Base-by-base conservation (phyloP, 2,113 vertebrate species). In the Sylvilagus bachmani region DNA sequence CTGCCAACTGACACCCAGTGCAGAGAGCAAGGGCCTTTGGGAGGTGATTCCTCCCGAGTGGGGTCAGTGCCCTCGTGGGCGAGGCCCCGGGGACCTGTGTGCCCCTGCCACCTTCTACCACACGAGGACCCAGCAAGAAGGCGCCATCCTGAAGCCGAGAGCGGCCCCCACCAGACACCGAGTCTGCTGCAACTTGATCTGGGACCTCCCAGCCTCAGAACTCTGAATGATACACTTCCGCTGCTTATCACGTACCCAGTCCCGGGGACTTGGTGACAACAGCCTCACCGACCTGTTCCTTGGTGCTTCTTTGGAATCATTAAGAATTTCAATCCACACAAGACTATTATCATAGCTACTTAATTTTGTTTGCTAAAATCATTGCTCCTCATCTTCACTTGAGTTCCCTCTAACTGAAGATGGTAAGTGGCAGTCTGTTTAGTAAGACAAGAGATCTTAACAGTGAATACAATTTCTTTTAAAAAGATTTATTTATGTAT, bases 321-420 rank as follows among this genome's bases (percentile, higher is more conserved):
- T 89, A 64, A 86, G 62, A 95, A 53, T 82, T 93, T 77, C 66
- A 81, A 38, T 51, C 21, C 62, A 85, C 44, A 86, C 89, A 27
- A 24, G 78, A 82, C 70, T 64, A 85, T 83, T 5, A 79, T 24
- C 55, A 80, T 69, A 74, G 75, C 24, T 36, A 4, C 29, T 83
- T 6, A 73, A 89, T 89, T 94, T 61, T 86, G 24, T 91, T 93
- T 88, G 25, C 11, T 71, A 66, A 94, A 75, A 82, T 95, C 53
- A 22, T 82, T 93, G 69, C 9, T 85, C 62, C 71, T 85, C 70
- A 89, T 71, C 36, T 81, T 73, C 85, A 80, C 91, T 84, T 85
- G 53, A 14, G 11, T 10, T 77, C 74, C 44, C 31, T 90, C 66
- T 84, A 51, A n/a, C 14, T 44, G 78, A 95, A 86, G 22, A 77